Percentiles rank a stretch among this genome's conserved stretches.
These are phyloP conservation scores for Hirundichthys speculiger DNA, from an alignment of 2,113 vertebrate genomes.

Conservation along the genomic window DNA sequence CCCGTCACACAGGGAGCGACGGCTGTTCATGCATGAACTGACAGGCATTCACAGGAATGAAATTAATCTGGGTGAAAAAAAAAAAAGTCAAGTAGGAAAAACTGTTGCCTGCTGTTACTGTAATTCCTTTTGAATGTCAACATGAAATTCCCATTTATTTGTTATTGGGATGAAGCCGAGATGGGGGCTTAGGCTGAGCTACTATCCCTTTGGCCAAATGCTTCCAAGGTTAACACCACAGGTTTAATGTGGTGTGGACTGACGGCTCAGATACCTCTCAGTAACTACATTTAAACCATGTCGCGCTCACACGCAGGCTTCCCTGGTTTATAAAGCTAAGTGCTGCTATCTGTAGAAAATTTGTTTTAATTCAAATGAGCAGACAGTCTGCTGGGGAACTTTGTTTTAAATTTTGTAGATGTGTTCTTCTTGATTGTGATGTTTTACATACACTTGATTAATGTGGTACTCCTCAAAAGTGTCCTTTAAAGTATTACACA, in stretches of 20 bases:
- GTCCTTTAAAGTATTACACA: too few relatives aligned
- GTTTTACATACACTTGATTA: background rate
- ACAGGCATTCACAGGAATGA: conserved; percentile 41
- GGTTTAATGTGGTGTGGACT: conserved; percentile 34
- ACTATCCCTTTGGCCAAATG: conserved; percentile 41
- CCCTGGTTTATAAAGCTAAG: background rate
- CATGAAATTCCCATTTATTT: conserved; percentile 60
- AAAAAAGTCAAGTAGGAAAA: conserved; percentile 26
- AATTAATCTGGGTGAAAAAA: conserved; percentile 30
- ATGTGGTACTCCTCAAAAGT: background rate
- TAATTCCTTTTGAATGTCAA: conserved; percentile 52
- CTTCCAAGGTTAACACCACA: conserved; percentile 39
- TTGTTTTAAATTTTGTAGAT: background rate
- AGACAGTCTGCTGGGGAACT: background rate
- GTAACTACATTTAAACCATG: conserved; percentile 25
- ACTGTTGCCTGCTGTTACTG: conserved; percentile 34
- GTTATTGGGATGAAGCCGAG: conserved; percentile 46
- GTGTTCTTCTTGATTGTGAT: background rate
- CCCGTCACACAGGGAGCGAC: too few relatives aligned
- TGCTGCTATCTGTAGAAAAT: conserved; percentile 9
- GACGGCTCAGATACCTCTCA: conserved; percentile 20
- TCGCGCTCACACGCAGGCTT: conserved; percentile 23
- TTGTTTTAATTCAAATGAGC: too few relatives aligned
- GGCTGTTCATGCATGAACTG: conserved; percentile 23
- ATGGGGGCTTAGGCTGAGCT: conserved; percentile 45